These are phyloP conservation scores for Synanthedon andrenaeformis DNA, from an alignment of 2,888 invertebrate species.

Conservation along the genomic window DNA sequence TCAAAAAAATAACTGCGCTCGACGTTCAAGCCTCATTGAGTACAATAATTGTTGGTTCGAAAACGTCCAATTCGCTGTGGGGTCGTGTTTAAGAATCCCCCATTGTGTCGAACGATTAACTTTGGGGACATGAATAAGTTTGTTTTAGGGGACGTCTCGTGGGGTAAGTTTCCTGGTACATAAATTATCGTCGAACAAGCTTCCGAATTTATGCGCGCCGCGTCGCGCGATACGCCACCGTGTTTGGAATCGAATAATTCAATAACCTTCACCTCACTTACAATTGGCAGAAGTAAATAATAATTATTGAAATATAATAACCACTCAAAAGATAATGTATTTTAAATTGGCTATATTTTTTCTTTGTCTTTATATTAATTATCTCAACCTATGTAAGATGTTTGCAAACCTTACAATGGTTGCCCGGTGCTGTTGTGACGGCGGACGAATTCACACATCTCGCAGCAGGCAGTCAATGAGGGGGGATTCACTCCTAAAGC, in stretches of 20 bases:
- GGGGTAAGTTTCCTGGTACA: conserved; percentile 27
- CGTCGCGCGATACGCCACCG: conserved; percentile 13
- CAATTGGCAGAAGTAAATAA: conserved; percentile 24
- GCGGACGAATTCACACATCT: too few species aligned
- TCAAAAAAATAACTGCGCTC: background rate
- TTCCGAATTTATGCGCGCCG: conserved; percentile 30
- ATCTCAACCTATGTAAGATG: too few species aligned
- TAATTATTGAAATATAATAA: conserved; percentile 10
- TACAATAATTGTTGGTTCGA: background rate
- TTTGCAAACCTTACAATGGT: too few species aligned
- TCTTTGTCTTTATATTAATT: too few species aligned
- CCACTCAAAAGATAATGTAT: too few species aligned
- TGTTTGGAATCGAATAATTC: conserved; percentile 33
- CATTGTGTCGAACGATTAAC: conserved; percentile 35
- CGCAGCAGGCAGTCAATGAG: too few species aligned
- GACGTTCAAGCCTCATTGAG: background rate
- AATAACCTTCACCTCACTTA: conserved; percentile 25
- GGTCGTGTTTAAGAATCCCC: conserved; percentile 22
- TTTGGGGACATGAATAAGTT: conserved; percentile 33
- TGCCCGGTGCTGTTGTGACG: too few species aligned
- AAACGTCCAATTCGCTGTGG: background rate
- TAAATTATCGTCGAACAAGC: conserved; percentile 38
- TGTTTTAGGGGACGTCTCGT: conserved; percentile 17
- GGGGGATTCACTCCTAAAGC: too few species aligned
- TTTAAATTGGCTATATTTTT: too few species aligned